Conservation (phyloP, 1,140 invertebrate genomes). For the Drosophila azteca region DNA sequence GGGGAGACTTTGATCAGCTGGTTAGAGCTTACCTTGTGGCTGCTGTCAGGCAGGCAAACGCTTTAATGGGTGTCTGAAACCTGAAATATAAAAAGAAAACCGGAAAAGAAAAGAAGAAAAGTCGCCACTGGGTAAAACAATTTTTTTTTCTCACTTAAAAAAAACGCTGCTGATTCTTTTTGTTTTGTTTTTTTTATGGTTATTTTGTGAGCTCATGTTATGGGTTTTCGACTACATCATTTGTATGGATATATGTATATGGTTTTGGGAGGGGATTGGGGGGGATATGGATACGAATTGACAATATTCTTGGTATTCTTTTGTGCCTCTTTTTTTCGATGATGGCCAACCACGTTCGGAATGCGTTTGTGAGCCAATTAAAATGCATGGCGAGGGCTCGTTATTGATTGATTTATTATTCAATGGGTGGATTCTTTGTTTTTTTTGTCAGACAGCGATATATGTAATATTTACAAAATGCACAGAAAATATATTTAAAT, state of each 20-base stretch:
- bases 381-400: constrained; percentile 26
- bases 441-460: background rate
- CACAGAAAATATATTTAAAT: constrained; percentile 40
- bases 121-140: constrained; percentile 75
- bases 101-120: constrained; percentile 82
- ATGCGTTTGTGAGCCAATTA: constrained; percentile 44
- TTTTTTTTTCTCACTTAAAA: constrained; percentile 46
- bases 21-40: constrained; percentile 82
- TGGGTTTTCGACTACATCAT: constrained; percentile 52
- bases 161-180: constrained; percentile 20
- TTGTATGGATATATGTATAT: constrained; percentile 38
- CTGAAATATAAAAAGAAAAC: constrained; percentile 82
- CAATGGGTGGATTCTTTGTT: background rate
- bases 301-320: constrained; percentile 29
- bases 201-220: constrained; percentile 54
- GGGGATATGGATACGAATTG: constrained; percentile 25
- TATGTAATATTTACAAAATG: constrained; percentile 58
- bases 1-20: constrained; percentile 50
- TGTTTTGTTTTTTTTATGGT: constrained; percentile 14
- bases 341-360: constrained; percentile 51
- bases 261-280: constrained; percentile 30
- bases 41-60: constrained; percentile 84
- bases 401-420: constrained; percentile 43
- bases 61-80: constrained; percentile 84
- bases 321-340: constrained; percentile 6